These are phyloP conservation scores for Linnaemya tessellans DNA, from an alignment of 2,888 invertebrate genomes.

Conservation along the genomic window DNA sequence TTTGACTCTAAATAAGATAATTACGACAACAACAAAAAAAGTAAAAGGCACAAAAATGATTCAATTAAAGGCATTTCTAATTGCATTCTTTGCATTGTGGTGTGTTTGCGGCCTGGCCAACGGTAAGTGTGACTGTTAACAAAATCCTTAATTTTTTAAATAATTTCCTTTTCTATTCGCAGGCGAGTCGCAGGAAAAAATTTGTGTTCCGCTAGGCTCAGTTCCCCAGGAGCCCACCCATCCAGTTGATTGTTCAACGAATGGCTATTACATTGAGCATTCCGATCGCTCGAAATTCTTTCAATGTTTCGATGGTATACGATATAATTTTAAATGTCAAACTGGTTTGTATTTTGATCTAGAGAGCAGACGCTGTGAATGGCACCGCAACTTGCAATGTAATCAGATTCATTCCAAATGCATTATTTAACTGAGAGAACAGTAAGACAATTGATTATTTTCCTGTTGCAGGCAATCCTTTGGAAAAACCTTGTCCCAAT, in stretches of 20 bases:
- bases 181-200: neutral
- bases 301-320: neutral
- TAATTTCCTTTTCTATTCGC: neutral
- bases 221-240: neutral
- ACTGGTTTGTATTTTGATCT: neutral
- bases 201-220: slow-evolving; percentile 1
- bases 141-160: neutral
- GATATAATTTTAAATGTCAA: neutral
- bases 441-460: neutral
- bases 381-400: neutral
- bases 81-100: neutral
- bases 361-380: neutral
- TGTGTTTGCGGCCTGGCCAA: neutral
- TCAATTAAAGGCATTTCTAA: neutral
- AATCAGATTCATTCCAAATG: neutral
- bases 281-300: neutral
- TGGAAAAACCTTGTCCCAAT: neutral
- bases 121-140: neutral
- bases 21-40: neutral
- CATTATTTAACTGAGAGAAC: neutral
- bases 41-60: neutral
- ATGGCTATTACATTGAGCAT: neutral
- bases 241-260: neutral
- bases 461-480: neutral
- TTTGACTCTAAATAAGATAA: neutral